These are phyloP conservation scores for Sceliomorpha sp. DNA, from an alignment of 2,888 invertebrate species.

Conservation along the genomic window DNA sequence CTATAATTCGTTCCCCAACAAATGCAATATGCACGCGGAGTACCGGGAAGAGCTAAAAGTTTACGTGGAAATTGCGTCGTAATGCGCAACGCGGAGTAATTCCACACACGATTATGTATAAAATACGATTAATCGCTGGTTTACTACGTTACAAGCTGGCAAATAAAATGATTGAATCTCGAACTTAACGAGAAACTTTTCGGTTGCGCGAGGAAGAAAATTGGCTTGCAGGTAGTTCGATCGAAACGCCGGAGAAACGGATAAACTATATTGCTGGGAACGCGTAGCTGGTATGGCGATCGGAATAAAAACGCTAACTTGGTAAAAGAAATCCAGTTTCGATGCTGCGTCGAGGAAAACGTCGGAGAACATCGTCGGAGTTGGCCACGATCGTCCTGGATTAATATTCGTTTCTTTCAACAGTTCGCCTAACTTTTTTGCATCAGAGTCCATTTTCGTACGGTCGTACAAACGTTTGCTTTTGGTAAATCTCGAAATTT, in stretches of 20 bases:
- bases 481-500: too few species aligned
- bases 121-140: constrained; percentile 22
- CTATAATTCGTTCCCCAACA: too few species aligned
- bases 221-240: constrained; percentile 25
- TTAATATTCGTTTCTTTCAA: too few species aligned
- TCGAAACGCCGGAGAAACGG: constrained; percentile 6
- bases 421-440: too few species aligned
- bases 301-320: constrained; percentile 26
- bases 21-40: too few species aligned
- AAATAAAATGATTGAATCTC: constrained; percentile 30
- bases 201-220: constrained; percentile 23
- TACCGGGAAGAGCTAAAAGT: too few species aligned
- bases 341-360: constrained; percentile 5
- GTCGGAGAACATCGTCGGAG: background rate
- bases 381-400: constrained; percentile 2
- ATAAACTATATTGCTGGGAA: constrained; percentile 20
- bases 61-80: too few species aligned
- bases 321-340: constrained; percentile 24
- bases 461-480: too few species aligned
- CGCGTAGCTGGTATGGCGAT: constrained; percentile 5
- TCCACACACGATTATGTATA: too few species aligned
- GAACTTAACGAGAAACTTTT: constrained; percentile 32
- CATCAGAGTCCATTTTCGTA: too few species aligned
- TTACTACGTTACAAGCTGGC: constrained; percentile 23
- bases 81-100: too few species aligned